These are phyloP conservation scores for Drosophila monieri DNA, from an alignment of 2,888 invertebrate species.

Conservation along the genomic window DNA sequence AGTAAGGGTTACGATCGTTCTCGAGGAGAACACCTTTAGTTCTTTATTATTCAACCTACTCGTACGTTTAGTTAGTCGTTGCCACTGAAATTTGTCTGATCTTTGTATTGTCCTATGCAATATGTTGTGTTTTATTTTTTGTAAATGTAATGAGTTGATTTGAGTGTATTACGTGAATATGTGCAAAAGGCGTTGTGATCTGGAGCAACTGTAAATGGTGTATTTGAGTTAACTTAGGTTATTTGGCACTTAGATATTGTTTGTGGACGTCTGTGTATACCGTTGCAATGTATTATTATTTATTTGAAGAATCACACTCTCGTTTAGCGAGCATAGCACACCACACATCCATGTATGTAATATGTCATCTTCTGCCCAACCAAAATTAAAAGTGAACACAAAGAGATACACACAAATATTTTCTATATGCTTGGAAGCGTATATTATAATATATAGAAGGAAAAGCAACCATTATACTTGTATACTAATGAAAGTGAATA, in stretches of 20 bases:
- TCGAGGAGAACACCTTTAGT: conserved; percentile 32
- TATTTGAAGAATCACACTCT: conserved; percentile 33
- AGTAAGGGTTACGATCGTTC: conserved; percentile 50
- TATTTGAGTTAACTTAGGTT: conserved; percentile 47
- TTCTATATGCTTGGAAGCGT: conserved; percentile 50
- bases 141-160: conserved; percentile 40
- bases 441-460: conserved; percentile 27
- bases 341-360: conserved; percentile 48
- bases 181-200: conserved; percentile 54
- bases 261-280: conserved; percentile 33
- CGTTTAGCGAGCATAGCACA: conserved; percentile 26
- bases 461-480: conserved; percentile 58
- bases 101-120: conserved; percentile 55
- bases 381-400: conserved; percentile 71
- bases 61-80: conserved; percentile 52
- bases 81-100: conserved; percentile 60
- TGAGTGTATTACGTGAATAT: conserved; percentile 50
- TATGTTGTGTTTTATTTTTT: conserved; percentile 63
- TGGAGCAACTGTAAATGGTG: conserved; percentile 56
- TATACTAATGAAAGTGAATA: conserved; percentile 68
- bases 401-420: conserved; percentile 77
- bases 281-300: conserved; percentile 46
- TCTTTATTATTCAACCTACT: conserved; percentile 23
- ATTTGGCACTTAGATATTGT: conserved; percentile 25
- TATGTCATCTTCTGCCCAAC: conserved; percentile 58